Evolutionary conservation across 2,888 invertebrate species (phyloP).

Genomic region (Lordiphosa andalusiaca): DNA sequence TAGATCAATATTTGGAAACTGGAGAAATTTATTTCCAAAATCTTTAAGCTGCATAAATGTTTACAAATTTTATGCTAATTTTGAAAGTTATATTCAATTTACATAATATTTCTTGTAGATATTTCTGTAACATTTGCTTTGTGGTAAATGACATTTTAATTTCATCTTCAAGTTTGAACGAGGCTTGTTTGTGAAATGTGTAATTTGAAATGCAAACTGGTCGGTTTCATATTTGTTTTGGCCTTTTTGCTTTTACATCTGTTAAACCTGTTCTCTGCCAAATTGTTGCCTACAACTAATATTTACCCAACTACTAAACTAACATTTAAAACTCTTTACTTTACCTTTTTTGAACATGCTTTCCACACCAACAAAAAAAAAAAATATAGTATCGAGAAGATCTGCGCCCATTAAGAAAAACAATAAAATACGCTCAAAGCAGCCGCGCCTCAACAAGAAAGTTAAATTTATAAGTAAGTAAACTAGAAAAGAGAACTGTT

Average conservation of each 20-base stretch:
- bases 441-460: slow-evolving; percentile 87
- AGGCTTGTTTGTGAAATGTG: too few species aligned
- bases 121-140: not conserved
- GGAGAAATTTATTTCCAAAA: not conserved
- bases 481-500: too few species aligned
- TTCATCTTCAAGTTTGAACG: slow-evolving; percentile 1
- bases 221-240: not conserved
- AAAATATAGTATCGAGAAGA: slow-evolving; percentile 79
- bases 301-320: slow-evolving; percentile 1
- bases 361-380: slow-evolving; percentile 14
- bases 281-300: slow-evolving; percentile 47
- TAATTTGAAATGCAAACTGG: not conserved
- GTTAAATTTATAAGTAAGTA: slow-evolving; percentile 95
- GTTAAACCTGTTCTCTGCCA: slow-evolving; percentile 21
- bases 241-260: not conserved
- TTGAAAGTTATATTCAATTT: slow-evolving; percentile 4
- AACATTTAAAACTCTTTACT: slow-evolving; percentile 1
- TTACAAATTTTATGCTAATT: slow-evolving; percentile 4
- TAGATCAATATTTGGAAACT: too few species aligned
- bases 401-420: slow-evolving; percentile 90
- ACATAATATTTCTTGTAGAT: slow-evolving; percentile 1
- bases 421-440: slow-evolving; percentile 90
- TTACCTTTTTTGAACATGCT: slow-evolving; percentile 39
- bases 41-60: slow-evolving; percentile 14
- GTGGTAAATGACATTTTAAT: too few species aligned